Evolutionary conservation across 2,797 vertebrate genomes (phyloP).

Genomic region (Alauda arvensis): DNA sequence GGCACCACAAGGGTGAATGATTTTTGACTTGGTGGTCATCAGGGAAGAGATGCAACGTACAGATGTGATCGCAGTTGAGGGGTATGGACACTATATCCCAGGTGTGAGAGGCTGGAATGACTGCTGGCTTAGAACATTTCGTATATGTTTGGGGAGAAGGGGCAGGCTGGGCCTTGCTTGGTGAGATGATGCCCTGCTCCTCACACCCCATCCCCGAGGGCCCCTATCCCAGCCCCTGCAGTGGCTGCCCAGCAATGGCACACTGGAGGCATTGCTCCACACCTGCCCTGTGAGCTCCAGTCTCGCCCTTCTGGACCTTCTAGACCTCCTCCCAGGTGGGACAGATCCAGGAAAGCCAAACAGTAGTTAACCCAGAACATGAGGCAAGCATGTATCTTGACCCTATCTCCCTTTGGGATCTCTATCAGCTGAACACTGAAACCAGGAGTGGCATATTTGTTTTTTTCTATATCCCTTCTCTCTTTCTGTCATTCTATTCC

Average conservation of each 20-base stretch:
- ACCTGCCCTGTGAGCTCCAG: not conserved
- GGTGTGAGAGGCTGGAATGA: not conserved
- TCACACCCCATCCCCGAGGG: not conserved
- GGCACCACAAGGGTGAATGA: not conserved
- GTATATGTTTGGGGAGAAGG: no score
- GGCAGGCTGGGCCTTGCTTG: no score
- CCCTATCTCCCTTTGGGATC: not conserved
- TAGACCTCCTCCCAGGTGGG: not conserved
- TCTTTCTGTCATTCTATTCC: not conserved
- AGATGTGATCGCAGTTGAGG: accelerated
- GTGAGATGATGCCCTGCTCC: no score
- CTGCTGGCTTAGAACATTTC: not conserved
- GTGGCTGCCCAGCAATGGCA: not conserved
- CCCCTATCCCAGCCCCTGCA: not conserved
- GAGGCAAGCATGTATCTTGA: not conserved
- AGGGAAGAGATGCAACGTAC: not conserved
- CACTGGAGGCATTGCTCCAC: not conserved
- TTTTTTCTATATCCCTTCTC: not conserved
- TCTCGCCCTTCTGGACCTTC: no score
- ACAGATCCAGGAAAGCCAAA: not conserved
- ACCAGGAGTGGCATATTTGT: no score
- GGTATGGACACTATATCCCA: not conserved
- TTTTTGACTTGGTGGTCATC: not conserved
- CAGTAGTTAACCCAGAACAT: not conserved
- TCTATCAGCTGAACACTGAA: not conserved